A percentile compares a stretch with the other conserved stretches of the same genome.
These are phyloP conservation scores for Chironex yamaguchii DNA, from an alignment of 30 jellyfish, hydroid and myxozoan species.

Conservation along the genomic window DNA sequence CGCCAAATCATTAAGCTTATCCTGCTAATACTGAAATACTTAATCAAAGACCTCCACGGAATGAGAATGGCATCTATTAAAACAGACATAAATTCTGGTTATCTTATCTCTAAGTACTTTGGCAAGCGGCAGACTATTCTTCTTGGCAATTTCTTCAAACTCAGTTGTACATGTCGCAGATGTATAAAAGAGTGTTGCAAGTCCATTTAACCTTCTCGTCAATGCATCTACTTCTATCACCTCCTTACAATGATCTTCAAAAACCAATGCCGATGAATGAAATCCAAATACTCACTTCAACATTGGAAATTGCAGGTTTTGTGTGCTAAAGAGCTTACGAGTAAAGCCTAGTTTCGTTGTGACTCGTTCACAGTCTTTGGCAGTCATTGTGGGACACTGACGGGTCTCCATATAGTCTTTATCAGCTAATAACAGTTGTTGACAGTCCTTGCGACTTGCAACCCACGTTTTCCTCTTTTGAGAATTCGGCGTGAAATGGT, in stretches of 20 bases:
- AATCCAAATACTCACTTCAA: slow-evolving; percentile 14
- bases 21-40: background rate
- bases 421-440: too few relatives aligned
- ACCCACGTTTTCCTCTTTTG: too few relatives aligned
- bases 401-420: too few relatives aligned
- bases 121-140: slow-evolving; percentile 31
- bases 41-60: slow-evolving; percentile 16
- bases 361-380: too few relatives aligned
- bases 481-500: too few relatives aligned
- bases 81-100: background rate
- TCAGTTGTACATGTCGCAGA: too few relatives aligned
- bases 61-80: slow-evolving; percentile 2
- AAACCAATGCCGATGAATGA: slow-evolving; percentile 21
- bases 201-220: background rate
- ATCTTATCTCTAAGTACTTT: slow-evolving; percentile 12
- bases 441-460: too few relatives aligned
- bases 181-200: background rate
- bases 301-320: slow-evolving; percentile 2
- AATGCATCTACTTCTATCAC: background rate
- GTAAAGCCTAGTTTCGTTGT: too few relatives aligned
- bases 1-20: too few relatives aligned
- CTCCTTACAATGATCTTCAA: slow-evolving; percentile 11
- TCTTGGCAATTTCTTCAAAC: too few relatives aligned
- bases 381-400: too few relatives aligned
- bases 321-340: too few relatives aligned